Evolutionary conservation across 1,140 invertebrate species (phyloP).

Genomic region (Hylaeus anthracinus): DNA sequence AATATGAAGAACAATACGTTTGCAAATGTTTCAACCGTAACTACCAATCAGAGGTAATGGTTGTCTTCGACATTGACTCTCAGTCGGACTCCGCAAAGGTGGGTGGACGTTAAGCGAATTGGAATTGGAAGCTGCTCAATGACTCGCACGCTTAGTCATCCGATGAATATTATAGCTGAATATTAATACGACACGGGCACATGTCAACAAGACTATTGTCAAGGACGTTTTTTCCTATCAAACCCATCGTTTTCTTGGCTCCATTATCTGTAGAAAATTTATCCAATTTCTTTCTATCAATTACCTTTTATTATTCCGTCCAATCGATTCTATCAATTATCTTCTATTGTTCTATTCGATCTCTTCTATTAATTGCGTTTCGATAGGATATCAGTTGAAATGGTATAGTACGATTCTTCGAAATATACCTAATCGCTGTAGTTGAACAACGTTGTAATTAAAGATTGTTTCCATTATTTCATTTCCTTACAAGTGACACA

Average conservation of each 20-base stretch:
- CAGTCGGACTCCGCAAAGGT: constrained; percentile 10
- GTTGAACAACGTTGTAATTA: no score
- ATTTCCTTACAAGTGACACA: no score
- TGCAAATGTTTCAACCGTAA: not conserved
- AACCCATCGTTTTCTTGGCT: not conserved
- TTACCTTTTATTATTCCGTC: not conserved
- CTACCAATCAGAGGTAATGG: constrained; percentile 25
- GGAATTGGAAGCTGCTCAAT: constrained; percentile 51
- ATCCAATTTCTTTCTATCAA: no score
- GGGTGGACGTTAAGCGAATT: constrained; percentile 46
- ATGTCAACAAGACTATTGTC: constrained; percentile 6
- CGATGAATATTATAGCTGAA: constrained; percentile 54
- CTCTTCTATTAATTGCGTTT: not conserved
- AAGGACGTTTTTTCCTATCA: not conserved
- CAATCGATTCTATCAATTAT: not conserved
- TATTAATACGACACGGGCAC: constrained; percentile 47
- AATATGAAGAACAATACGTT: not conserved
- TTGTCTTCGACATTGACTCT: constrained; percentile 34
- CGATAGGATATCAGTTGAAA: not conserved
- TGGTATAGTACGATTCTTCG: no score
- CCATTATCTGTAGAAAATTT: no score
- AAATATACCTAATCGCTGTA: no score
- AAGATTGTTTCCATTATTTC: not conserved
- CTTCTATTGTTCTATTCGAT: not conserved
- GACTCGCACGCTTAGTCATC: constrained; percentile 57